A percentile compares a stretch with the other conserved stretches of the same genome.
Evolutionary conservation across 2,113 vertebrate genomes (phyloP).

Genomic region (Bombycilla garrulus): DNA sequence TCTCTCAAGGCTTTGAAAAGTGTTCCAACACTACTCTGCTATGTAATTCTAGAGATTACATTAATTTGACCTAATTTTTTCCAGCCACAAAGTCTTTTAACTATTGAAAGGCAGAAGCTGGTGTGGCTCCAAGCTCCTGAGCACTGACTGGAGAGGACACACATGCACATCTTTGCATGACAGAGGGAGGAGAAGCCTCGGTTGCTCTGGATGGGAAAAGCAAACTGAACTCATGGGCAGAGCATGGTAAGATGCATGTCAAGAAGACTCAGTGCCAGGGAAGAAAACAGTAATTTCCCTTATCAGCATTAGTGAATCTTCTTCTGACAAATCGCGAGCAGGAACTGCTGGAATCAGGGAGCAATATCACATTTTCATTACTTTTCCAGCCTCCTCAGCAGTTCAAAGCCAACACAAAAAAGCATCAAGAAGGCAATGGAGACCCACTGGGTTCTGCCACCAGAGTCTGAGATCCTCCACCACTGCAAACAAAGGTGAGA

Average conservation of each 20-base stretch:
- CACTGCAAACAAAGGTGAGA: neutral
- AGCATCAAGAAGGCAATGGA: neutral
- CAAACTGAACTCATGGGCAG: neutral
- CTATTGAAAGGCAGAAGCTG: neutral
- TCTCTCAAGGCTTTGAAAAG: constrained; percentile 13
- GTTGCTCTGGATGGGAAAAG: neutral
- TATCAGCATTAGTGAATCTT: neutral
- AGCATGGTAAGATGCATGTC: neutral
- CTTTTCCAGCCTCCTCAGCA: neutral
- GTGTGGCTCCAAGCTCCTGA: neutral
- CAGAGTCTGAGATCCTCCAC: neutral
- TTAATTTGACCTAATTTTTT: constrained; percentile 57
- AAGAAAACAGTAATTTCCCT: neutral
- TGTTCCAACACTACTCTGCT: constrained; percentile 3
- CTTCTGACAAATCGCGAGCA: accelerated
- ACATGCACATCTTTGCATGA: accelerated
- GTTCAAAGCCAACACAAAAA: neutral
- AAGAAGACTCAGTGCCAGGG: neutral
- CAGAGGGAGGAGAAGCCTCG: neutral
- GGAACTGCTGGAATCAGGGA: neutral
- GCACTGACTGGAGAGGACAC: neutral
- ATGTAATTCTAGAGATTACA: constrained; percentile 52
- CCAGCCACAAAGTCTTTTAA: constrained; percentile 11
- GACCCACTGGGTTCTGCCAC: neutral
- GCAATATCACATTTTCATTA: neutral